Evolutionary conservation across 2,888 invertebrate species (phyloP).

Genomic region (Rhimphoctona megacephalus): DNA sequence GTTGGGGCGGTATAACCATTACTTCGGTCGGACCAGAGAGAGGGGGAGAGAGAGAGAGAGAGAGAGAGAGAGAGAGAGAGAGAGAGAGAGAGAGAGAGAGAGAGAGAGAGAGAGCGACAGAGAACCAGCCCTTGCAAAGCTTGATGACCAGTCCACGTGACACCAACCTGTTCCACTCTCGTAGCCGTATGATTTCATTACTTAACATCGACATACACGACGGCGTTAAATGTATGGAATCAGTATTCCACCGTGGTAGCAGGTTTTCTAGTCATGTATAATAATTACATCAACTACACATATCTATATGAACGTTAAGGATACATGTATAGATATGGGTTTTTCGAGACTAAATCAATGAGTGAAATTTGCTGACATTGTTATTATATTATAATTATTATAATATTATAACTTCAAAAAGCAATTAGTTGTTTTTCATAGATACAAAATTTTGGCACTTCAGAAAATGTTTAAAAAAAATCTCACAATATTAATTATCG

Average conservation of each 20-base stretch:
- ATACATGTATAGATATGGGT: not conserved
- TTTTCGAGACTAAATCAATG: not conserved
- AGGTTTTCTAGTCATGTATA: slow-evolving; percentile 28
- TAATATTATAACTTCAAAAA: not conserved
- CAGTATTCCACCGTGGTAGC: slow-evolving; percentile 28
- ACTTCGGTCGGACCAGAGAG: slow-evolving; percentile 28
- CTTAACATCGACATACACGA: slow-evolving; percentile 41
- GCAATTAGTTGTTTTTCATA: not conserved
- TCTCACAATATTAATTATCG: not conserved
- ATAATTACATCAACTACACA: slow-evolving; percentile 34
- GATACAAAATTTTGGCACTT: not conserved
- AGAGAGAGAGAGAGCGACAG: slow-evolving; percentile 1
- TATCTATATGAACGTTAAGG: not conserved
- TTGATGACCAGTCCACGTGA: slow-evolving; percentile 57
- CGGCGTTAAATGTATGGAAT: slow-evolving; percentile 50
- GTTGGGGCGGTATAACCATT: slow-evolving; percentile 40
- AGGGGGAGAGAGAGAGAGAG: not conserved
- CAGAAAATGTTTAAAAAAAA: not conserved
- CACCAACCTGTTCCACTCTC: slow-evolving; percentile 61
- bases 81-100: not conserved
- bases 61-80: slow-evolving; percentile 6
- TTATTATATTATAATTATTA: not conserved
- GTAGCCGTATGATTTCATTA: slow-evolving; percentile 61
- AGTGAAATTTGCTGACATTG: not conserved
- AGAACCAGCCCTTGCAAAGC: slow-evolving; percentile 17